Base-by-base conservation (phyloP, 2,888 invertebrate genomes). In the Tridacna gigas region DNA sequence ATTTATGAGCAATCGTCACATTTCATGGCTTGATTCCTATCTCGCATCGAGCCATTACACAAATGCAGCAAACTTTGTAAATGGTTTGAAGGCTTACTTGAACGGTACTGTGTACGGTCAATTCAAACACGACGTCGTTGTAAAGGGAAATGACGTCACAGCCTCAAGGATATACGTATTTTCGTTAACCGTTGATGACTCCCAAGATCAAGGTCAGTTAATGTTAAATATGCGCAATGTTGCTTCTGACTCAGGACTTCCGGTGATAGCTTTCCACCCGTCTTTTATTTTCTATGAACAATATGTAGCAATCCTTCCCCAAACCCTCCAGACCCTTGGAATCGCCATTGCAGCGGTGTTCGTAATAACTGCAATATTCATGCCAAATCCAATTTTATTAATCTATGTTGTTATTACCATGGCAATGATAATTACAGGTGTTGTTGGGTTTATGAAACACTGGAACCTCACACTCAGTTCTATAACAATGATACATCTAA, bases 171-270 rank as follows among this genome's bases (percentile, higher is more conserved):
- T 98, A 93, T 95, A 98, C 69, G 97, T 98, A 74, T 98, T 98
- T 95, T 97, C 98, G 0, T 97, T 97, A 5, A 97, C 98, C 92
- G 97, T 98, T 65, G 97, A 97, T 77, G 97, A 98, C 76, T 98
- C 98, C n/a, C 90, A 89, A 25, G 78, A 75, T 18, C 90, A 93
- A 79, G 92, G 91, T 0, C 69, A 89, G 37, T 78, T 91, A 66
- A 93, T 93, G 92, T 48, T 89, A 45, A 65, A 78, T n/a, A 89
- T 92, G 88, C 77, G 93, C 18, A 86, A 91, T 11, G 45, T 92
- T 0, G 92, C 90, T 0, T 84, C 88, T 63, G 77, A 84, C 18
- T 48, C 66, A 89, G 89, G 15, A 2, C 74, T 91, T 11, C 86
- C 90, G 13, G 86, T 91, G 0, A 82, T 90, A 61, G 91, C 90